phyloP scores from a whole-genome alignment of 2,113 vertebrate species.

The Setophaga coronata region DNA sequence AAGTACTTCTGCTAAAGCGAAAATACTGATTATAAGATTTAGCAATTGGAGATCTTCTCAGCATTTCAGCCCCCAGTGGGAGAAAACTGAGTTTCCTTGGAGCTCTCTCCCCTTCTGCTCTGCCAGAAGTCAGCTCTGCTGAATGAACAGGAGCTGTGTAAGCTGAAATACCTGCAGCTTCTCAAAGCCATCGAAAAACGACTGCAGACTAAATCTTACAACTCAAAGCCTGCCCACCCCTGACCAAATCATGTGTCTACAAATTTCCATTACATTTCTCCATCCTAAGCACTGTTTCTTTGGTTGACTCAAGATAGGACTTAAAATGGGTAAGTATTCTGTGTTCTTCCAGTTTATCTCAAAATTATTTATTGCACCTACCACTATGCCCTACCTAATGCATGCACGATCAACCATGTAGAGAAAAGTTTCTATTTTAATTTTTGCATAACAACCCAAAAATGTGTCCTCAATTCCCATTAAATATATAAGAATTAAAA shows the following conservation, averaged over 20 bases:
- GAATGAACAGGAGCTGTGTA: background rate
- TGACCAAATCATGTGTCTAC: background rate
- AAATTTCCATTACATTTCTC: background rate
- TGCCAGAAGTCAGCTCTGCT: background rate
- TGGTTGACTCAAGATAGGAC: background rate
- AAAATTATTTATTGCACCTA: background rate
- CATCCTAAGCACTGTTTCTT: background rate
- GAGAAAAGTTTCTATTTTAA: background rate
- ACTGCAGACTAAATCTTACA: background rate
- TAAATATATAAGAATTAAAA: background rate
- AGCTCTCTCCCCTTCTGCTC: background rate
- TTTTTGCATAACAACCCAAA: background rate
- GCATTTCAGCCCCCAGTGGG: background rate
- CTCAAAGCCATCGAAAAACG: background rate
- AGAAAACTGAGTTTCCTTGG: background rate
- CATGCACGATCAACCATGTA: accelerated
- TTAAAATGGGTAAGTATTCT: background rate
- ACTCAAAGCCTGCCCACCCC: background rate
- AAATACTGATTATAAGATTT: background rate
- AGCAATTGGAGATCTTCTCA: background rate
- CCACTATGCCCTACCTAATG: background rate
- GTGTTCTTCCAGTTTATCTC: background rate
- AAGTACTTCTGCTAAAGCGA: background rate
- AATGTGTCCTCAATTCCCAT: background rate
- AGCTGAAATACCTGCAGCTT: background rate